Evolutionary conservation across 2,797 vertebrate species (phyloP).

Genomic region (Sparus aurata): DNA sequence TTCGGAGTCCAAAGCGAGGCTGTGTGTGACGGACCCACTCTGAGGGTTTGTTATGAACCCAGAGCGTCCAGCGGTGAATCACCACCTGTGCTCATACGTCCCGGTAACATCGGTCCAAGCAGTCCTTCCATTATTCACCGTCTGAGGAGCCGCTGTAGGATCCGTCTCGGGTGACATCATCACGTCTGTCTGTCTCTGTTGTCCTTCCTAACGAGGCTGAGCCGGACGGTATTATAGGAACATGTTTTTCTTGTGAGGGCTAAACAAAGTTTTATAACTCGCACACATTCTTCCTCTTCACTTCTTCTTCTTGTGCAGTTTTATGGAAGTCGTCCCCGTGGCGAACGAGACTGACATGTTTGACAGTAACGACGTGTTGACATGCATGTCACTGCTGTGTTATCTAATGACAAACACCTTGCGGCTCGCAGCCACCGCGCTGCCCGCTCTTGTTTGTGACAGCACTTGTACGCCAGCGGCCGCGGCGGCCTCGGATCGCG

Average conservation of each 20-base stretch:
- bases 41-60: background rate
- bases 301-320: background rate
- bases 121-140: conserved; percentile 13
- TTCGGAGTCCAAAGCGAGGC: background rate
- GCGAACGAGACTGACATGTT: conserved; percentile 12
- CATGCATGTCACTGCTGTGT: conserved; percentile 24
- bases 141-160: conserved; percentile 2
- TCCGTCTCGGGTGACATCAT: conserved; percentile 6
- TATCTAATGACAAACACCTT: conserved; percentile 32
- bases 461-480: background rate
- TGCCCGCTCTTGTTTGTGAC: conserved; percentile 29
- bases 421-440: background rate
- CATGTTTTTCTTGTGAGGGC: background rate
- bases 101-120: background rate
- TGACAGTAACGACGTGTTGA: conserved; percentile 49
- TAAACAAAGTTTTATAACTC: background rate
- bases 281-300: background rate
- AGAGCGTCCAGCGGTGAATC: conserved; percentile 16
- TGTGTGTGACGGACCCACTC: background rate
- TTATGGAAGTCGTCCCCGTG: background rate
- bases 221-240: background rate
- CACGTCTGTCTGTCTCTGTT: background rate
- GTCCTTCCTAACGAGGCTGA: background rate
- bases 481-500: background rate
- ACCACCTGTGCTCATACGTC: conserved; percentile 10